Evolutionary conservation across 2,888 invertebrate species (phyloP), one percentile per base, ranked within the genome.

Genomic region (Cheilosia grossa): DNA sequence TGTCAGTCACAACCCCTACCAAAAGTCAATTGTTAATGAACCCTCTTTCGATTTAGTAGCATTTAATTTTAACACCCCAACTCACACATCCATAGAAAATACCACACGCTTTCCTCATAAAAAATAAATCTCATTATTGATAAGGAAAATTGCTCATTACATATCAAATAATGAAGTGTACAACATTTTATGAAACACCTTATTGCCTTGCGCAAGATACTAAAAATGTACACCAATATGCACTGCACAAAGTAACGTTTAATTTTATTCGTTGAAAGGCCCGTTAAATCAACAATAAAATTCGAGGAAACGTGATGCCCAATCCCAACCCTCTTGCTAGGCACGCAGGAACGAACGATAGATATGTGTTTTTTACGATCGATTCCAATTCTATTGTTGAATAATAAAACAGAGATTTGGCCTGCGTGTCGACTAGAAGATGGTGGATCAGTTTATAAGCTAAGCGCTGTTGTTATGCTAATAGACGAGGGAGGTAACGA

Each of bases 321-420:
- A 7, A 17, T 17, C 40, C 49, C 49, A 53, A 64, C 75, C 80
- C 74, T 54, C 74, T 51, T 67, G 49, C 40, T 53, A 33, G 4
- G 37, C 63, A 75, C 44, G 75, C 69, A 78, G 4, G 24, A 51
- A 15, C 24, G 49, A 42, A 4, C 63, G 54, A 63, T 47, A 56
- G 61, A 49, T 70, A 69, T 78, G 69, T 49, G 69, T 42, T 49
- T 67, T 81, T 81, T 40, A 81, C 69, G 75, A 81, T 75, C 75
- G 49, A 75, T 74, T 69, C 61, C 69, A 49, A 75, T 74, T 69
- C 61, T 61, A 81, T 75, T 81, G 81, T 81, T 75, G 58, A 75
- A 81, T 81, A 75, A 69, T 74, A 81, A 69, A 78, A 63, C 54
- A 17, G 37, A 69, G 61, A 63, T 78, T 58, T 53, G 53, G 2